These are phyloP conservation scores for Bovichtus diacanthus DNA, from an alignment of 2,797 vertebrate genomes.

Conservation along the genomic window DNA sequence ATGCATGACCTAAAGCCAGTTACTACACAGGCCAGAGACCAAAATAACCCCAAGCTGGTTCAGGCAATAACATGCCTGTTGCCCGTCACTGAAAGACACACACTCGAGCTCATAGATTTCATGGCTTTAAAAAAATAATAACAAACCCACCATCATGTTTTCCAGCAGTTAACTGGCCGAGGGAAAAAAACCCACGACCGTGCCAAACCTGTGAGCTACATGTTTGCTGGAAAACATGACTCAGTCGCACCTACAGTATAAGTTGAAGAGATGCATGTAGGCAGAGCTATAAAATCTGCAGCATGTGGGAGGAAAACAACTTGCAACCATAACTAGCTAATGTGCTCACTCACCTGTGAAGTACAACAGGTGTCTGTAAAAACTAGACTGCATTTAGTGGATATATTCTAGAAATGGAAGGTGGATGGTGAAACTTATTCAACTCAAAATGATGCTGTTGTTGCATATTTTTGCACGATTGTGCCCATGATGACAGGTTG, in stretches of 20 bases:
- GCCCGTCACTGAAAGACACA: conserved; percentile 38
- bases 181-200: conserved; percentile 32
- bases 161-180: conserved; percentile 64
- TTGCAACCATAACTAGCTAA: neutral
- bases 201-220: conserved; percentile 58
- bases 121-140: conserved; percentile 46
- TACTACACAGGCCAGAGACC: conserved; percentile 16
- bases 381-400: neutral
- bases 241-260: conserved; percentile 54
- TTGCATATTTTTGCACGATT: neutral
- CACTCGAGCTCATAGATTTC: conserved; percentile 45
- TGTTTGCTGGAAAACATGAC: conserved; percentile 75
- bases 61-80: conserved; percentile 35
- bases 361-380: conserved; percentile 4
- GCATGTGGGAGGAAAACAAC: neutral
- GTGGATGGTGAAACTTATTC: no score
- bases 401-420: neutral
- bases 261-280: conserved; percentile 17
- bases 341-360: neutral
- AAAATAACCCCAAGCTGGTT: conserved; percentile 33
- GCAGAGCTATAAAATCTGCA: neutral
- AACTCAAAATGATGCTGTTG: neutral
- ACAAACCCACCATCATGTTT: conserved; percentile 69
- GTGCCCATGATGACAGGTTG: neutral
- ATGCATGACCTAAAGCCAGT: conserved; percentile 10